phyloP scores from a whole-genome alignment of 2,113 vertebrate species.

The Nothobranchius kuhntae region DNA sequence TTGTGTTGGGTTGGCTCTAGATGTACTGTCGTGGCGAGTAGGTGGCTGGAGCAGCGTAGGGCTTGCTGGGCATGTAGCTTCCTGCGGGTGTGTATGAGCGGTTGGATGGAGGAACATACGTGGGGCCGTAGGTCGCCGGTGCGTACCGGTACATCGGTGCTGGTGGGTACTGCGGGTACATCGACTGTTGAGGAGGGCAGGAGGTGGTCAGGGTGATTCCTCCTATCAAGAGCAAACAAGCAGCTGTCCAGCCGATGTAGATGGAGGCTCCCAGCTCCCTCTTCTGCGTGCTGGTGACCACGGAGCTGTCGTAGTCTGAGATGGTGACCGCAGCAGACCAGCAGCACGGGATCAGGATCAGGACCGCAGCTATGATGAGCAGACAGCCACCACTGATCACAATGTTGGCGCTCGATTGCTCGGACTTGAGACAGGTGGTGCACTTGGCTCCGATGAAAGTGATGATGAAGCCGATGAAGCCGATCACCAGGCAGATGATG shows the following conservation, averaged over 20 bases:
- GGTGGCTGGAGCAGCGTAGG: constrained; percentile 44
- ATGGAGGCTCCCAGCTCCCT: constrained; percentile 77
- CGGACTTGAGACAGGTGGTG: constrained; percentile 70
- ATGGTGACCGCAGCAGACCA: constrained; percentile 79
- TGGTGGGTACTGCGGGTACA: constrained; percentile 46
- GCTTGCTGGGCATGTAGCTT: constrained; percentile 63
- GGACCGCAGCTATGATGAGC: constrained; percentile 58
- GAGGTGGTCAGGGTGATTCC: constrained; percentile 77
- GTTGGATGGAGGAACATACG: constrained; percentile 63
- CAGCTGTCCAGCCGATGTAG: constrained; percentile 78
- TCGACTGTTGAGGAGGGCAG: constrained; percentile 68
- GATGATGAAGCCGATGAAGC: constrained; percentile 69
- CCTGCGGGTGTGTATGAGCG: constrained; percentile 46
- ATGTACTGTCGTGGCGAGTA: constrained; percentile 60
- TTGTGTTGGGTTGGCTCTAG: constrained; percentile 25
- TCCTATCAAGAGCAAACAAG: constrained; percentile 69
- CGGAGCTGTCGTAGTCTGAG: constrained; percentile 65
- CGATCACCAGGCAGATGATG: constrained; percentile 71
- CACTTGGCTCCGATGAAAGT: constrained; percentile 75
- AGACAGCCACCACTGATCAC: constrained; percentile 72
- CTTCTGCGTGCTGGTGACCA: constrained; percentile 59
- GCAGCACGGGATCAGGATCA: constrained; percentile 75
- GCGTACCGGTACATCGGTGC: constrained; percentile 59
- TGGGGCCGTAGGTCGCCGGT: constrained; percentile 42
- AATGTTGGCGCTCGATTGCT: constrained; percentile 63